Evolutionary conservation across 2,888 invertebrate species (phyloP), one percentile per base, ranked within the genome.

Genomic region (Dendrolimus houi): DNA sequence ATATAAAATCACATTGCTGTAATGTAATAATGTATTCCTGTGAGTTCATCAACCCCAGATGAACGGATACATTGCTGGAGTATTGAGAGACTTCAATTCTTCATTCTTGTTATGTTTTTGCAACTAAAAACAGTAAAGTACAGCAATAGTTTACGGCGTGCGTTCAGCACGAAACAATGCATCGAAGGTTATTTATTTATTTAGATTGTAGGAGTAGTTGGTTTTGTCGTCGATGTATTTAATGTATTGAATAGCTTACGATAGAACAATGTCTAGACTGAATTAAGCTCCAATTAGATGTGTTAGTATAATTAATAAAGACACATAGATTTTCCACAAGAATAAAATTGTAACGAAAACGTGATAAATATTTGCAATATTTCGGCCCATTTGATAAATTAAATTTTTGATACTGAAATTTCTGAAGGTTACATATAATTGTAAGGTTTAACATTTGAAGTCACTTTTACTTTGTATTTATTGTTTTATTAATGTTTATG

Each of bases 211-310:
- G 79, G 60, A 62, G 57, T 81, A 77, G 79, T 56, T 70, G 66
- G 66, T 75, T 74, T 74, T 80, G 74, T 79, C 69, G 74, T 77
- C 67, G 74, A 79, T 70, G 72, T 81, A 77, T 73, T 72, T 75
- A 75, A 74, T 77, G 76, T 75, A 71, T 71, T 64, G 63, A 65
- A 70, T 81, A 81, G 81, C 79, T 77, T 86, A 81, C 69, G 68
- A 85, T 87, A 87, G 83, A 81, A 81, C 73, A 77, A 85, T 79
- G 79, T 84, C 79, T 89, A 88, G 89, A 89, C 89, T 89, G 89
- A 89, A 81, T 79, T 79, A 83, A 79, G 83, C 83, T 84, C 85
- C 86, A 85, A 83, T 79, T 86, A 84, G 83, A 78, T 65, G 72
- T 77, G 72, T 76, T 82, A 81, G 81, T 75, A 71, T 73, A 69